Base-by-base conservation (phyloP, 2,888 invertebrate genomes). In the Oligia latruncula region DNA sequence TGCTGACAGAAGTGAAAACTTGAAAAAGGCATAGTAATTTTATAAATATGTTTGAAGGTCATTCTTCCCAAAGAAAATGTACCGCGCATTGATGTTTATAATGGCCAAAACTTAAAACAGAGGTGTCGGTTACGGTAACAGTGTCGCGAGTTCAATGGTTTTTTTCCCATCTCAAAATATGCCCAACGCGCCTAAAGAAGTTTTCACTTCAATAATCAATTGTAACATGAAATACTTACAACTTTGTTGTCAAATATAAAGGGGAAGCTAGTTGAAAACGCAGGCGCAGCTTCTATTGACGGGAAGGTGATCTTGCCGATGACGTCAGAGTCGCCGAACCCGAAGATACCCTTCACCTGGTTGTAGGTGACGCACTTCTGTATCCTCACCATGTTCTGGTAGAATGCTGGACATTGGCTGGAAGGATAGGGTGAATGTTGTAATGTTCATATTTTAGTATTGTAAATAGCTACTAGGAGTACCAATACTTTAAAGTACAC, bases 221-320 rank as follows among this genome's bases (percentile, higher is more conserved):
- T 55, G 6, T 17, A 17, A 23, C 29, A 43, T 52, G n/a, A 4
- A 64, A 13, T 71, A 95, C 96, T 97, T 89, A 98, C 97, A 90
- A 98, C 98, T 91, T 98, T 98, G 74, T 97, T 97, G 1, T 98
- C 98, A 94, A 99, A 99, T 92, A 99, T 99, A 83, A 98, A 98
- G 0, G 99, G 99, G 94, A 99, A 99, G 17, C 98, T 98, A 2
- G 98, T 98, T 0, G 98, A 98, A 89, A 99, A 97, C 1, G 99
- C 98, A 0, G 99, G 99, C 0, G 99, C 99, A 0, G 99, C 99
- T 95, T 99, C 99, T 60, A 99, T 98, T 0, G 99, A 98, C 0
- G 99, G 99, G 95, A 99, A 99, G 23, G 98, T 98, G 79, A 99
- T 99, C 97, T 99, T 99, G 73, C 99, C 99, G 90, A 99, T 99